Percentiles rank a stretch among this genome's conserved stretches.
Evolutionary conservation across 64 coral and sea anemone species (phyloP).

Genomic region (Montipora sp.): DNA sequence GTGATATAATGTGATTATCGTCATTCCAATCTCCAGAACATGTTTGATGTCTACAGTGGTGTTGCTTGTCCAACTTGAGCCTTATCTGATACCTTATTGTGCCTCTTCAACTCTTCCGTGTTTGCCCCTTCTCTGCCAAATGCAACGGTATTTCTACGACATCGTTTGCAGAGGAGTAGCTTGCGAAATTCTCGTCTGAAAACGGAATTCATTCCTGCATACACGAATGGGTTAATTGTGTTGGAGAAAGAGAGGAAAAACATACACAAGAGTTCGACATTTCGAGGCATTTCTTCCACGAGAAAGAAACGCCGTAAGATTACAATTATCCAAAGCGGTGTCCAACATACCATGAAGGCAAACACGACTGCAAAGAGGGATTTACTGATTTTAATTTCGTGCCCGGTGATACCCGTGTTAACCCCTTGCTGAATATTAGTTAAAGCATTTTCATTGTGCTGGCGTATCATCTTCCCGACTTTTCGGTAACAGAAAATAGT

Average conservation of each 20-base stretch:
- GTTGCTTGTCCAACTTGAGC: background rate
- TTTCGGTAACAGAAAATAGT: background rate
- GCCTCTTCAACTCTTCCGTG: background rate
- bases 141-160: background rate
- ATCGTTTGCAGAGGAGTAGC: background rate
- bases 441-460: background rate
- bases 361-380: constrained; percentile 5
- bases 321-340: background rate
- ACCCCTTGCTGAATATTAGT: background rate
- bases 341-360: background rate
- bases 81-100: background rate
- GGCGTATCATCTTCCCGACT: background rate
- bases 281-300: background rate
- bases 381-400: background rate
- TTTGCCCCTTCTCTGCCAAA: background rate
- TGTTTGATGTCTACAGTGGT: too few relatives aligned
- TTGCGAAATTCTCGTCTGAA: background rate
- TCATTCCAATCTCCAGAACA: too few relatives aligned
- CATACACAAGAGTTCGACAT: background rate
- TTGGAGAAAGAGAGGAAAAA: background rate
- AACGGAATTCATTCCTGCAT: background rate
- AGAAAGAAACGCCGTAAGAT: background rate
- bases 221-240: background rate
- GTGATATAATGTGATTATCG: too few relatives aligned
- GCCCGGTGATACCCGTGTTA: background rate